phyloP scores from a whole-genome alignment of 2,888 invertebrate genomes.

The Dilophus febrilis region DNA sequence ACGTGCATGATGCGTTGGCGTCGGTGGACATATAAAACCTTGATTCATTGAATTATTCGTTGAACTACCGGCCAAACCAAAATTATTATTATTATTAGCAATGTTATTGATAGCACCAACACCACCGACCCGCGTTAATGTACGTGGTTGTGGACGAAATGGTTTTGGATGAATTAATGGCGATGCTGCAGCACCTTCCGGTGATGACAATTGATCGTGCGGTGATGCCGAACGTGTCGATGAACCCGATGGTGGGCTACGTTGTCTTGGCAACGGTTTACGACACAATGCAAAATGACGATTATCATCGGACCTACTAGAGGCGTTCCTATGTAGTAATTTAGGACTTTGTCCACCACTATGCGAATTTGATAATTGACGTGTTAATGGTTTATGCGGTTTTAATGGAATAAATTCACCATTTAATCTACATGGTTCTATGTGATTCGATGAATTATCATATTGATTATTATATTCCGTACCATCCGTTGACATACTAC shows the following conservation, averaged over 20 bases:
- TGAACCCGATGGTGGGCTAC: constrained; percentile 29
- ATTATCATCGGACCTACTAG: constrained; percentile 11
- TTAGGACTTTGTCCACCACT: no score
- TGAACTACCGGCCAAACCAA: constrained; percentile 12
- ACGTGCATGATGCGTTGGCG: constrained; percentile 71
- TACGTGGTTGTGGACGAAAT: constrained; percentile 42
- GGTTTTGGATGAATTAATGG: constrained; percentile 10
- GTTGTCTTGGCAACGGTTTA: constrained; percentile 18
- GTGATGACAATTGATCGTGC: constrained; percentile 19
- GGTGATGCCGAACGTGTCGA: constrained; percentile 30
- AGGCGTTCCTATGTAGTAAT: no score
- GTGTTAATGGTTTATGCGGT: constrained; percentile 50
- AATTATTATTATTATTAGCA: no score
- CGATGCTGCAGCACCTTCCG: constrained; percentile 11
- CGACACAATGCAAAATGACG: constrained; percentile 15
- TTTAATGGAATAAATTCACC: constrained; percentile 29
- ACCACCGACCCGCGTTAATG: constrained; percentile 34
- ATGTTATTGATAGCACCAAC: constrained; percentile 12
- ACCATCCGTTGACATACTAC: no score
- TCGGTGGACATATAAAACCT: constrained; percentile 62
- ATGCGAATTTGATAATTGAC: constrained; percentile 41
- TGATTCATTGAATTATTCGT: constrained; percentile 19
- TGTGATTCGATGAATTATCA: no score
- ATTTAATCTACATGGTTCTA: constrained; percentile 11
- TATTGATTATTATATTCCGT: no score